Conservation (phyloP, 1,140 invertebrate species). For the Drosophila nikananu region DNA sequence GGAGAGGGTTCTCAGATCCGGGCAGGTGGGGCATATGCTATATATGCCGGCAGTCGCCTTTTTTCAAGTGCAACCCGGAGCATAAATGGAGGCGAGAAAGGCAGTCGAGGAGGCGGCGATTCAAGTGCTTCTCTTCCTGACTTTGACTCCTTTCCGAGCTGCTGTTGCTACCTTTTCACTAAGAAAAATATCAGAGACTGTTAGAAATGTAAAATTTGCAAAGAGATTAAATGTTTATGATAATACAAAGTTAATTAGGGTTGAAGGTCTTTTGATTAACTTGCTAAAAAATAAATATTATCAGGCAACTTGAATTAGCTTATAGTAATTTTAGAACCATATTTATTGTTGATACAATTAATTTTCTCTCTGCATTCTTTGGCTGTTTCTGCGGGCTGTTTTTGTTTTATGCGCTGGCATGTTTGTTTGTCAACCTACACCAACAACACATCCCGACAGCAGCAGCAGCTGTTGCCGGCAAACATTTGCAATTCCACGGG, state of each 20-base stretch:
- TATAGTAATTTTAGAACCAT: not conserved
- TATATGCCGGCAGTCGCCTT: conserved; percentile 33
- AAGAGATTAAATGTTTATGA: no score
- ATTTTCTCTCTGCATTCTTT: conserved; percentile 8
- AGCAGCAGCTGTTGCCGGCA: conserved; percentile 76
- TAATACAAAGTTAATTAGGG: not conserved
- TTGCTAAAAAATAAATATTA: not conserved
- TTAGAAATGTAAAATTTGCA: not conserved
- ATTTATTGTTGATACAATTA: not conserved
- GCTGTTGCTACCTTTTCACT: conserved; percentile 15
- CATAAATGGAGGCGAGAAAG: conserved; percentile 45
- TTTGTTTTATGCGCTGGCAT: conserved; percentile 81
- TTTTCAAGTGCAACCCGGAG: conserved; percentile 49
- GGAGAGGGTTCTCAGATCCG: not conserved
- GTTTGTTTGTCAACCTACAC: conserved; percentile 82
- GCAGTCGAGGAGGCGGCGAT: conserved; percentile 47
- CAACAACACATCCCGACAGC: conserved; percentile 50
- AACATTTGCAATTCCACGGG: conserved; percentile 65
- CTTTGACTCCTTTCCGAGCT: conserved; percentile 42
- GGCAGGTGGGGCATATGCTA: conserved; percentile 13
- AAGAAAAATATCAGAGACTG: not conserved
- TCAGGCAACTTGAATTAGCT: no score
- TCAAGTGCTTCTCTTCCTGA: conserved; percentile 53
- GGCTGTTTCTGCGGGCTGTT: conserved; percentile 38
- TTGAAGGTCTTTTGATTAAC: no score